phyloP scores from a whole-genome alignment of 2,888 invertebrate species.

The Liposcelis brunnea region DNA sequence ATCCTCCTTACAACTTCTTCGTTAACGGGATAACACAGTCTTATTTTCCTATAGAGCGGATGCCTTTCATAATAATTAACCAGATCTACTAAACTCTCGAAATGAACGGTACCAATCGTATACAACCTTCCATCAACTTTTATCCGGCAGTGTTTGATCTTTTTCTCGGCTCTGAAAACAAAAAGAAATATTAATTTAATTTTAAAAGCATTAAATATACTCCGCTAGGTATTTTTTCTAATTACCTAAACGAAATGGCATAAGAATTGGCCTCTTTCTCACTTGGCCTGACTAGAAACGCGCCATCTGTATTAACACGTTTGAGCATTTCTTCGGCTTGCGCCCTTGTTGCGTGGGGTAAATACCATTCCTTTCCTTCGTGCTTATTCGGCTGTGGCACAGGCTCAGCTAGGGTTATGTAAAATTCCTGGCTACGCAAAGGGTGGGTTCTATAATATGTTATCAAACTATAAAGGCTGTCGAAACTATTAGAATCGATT shows the following conservation, averaged over 20 bases:
- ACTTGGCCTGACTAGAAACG: slow-evolving; percentile 84
- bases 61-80: slow-evolving; percentile 81
- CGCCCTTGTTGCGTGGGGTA: slow-evolving; percentile 56
- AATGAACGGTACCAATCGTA: slow-evolving; percentile 77
- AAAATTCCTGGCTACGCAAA: slow-evolving; percentile 74
- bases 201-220: slow-evolving; percentile 4
- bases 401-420: slow-evolving; percentile 71
- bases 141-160: slow-evolving; percentile 93
- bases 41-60: slow-evolving; percentile 81
- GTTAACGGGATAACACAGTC: slow-evolving; percentile 66
- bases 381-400: slow-evolving; percentile 92
- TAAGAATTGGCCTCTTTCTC: slow-evolving; percentile 72
- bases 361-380: slow-evolving; percentile 87
- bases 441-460: slow-evolving; percentile 78
- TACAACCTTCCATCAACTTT: slow-evolving; percentile 82
- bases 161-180: slow-evolving; percentile 60
- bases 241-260: slow-evolving; percentile 82
- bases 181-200: slow-evolving; percentile 14
- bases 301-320: slow-evolving; percentile 73
- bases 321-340: slow-evolving; percentile 80
- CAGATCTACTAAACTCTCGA: slow-evolving; percentile 89
- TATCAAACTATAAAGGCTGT: slow-evolving; percentile 80
- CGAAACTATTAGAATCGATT: slow-evolving; percentile 74
- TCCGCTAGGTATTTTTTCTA: too few relatives aligned
- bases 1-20: slow-evolving; percentile 49